Evolutionary conservation across 2,797 vertebrate species (phyloP).

Genomic region (Cirrhinus molitorella): DNA sequence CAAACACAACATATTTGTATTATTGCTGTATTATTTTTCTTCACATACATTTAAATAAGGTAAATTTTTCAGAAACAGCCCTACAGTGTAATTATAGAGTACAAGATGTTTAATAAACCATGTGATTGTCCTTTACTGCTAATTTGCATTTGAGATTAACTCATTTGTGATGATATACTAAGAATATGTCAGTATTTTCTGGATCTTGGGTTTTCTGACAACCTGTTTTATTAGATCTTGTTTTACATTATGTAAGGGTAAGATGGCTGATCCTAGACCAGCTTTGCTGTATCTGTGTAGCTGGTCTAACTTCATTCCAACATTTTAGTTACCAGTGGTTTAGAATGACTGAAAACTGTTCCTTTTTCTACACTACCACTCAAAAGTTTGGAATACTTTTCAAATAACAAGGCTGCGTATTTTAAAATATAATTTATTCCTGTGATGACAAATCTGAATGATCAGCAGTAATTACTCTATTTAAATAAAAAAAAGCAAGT

Average conservation of each 20-base stretch:
- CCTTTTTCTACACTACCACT: background rate
- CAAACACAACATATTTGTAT: background rate
- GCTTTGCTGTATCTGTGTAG: background rate
- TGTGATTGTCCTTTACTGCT: background rate
- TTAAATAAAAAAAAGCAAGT: too few species aligned
- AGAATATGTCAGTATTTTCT: background rate
- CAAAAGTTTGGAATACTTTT: background rate
- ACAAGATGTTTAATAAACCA: background rate
- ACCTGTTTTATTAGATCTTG: background rate
- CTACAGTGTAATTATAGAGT: background rate
- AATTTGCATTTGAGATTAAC: background rate
- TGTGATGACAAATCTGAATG: background rate
- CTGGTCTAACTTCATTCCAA: constrained; percentile 59
- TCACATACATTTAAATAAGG: background rate
- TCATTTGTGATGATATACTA: background rate
- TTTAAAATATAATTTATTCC: background rate
- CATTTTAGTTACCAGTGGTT: background rate
- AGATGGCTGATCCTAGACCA: background rate
- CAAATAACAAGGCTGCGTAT: too few species aligned
- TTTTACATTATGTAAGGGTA: background rate
- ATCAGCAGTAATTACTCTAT: background rate
- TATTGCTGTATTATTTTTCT: background rate
- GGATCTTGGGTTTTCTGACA: background rate
- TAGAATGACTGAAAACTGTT: background rate
- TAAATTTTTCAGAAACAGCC: background rate